Percentiles rank a stretch among this genome's conserved stretches.
phyloP scores from a whole-genome alignment of 2,888 invertebrate genomes.

The Acanthosoma haemorrhoidale region DNA sequence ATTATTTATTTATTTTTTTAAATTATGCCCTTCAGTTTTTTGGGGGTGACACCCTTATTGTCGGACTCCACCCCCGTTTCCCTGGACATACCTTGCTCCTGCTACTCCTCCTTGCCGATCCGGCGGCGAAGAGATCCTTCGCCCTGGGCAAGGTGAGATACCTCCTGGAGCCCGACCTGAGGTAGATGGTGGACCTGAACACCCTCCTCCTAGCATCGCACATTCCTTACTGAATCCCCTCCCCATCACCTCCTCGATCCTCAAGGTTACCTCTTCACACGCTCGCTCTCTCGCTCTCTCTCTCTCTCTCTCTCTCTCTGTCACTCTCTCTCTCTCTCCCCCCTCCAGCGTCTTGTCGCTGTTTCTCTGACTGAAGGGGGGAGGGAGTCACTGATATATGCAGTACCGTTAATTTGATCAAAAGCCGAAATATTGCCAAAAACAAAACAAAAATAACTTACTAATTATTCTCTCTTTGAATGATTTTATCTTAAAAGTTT shows the following conservation, averaged over 20 bases:
- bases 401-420: not conserved
- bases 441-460: too few relatives aligned
- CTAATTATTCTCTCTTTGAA: too few relatives aligned
- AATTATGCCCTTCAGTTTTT: too few relatives aligned
- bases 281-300: too few relatives aligned
- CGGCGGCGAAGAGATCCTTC: not conserved
- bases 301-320: too few relatives aligned
- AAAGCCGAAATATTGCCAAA: too few relatives aligned
- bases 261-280: not conserved
- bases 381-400: not conserved
- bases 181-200: conserved; percentile 30
- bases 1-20: too few relatives aligned
- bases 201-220: conserved; percentile 20
- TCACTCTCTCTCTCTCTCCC: not conserved
- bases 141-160: not conserved
- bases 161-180: conserved; percentile 13
- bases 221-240: conserved; percentile 17
- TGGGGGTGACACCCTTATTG: too few relatives aligned
- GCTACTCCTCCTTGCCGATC: not conserved
- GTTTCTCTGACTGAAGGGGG: not conserved
- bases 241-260: not conserved
- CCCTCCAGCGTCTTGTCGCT: not conserved
- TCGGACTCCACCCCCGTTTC: too few relatives aligned
- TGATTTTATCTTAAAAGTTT: too few relatives aligned
- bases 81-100: not conserved